Evolutionary conservation across 1,140 invertebrate species (phyloP).

Genomic region (Macrostomum lignano): DNA sequence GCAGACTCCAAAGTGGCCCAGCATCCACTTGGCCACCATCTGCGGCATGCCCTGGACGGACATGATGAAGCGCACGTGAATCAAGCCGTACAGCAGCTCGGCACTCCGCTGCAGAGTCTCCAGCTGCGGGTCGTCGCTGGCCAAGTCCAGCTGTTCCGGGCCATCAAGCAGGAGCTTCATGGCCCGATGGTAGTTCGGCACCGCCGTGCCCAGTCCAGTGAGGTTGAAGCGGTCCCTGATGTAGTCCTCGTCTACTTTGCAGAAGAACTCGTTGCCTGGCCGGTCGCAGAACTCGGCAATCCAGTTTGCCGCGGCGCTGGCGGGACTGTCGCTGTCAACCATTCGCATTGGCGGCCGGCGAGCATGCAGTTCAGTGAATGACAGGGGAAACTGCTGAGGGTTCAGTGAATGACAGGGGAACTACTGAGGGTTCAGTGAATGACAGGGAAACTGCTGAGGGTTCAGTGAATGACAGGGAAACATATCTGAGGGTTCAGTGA

Average conservation of each 20-base stretch:
- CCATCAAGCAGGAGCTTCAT: neutral
- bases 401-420: too few relatives aligned
- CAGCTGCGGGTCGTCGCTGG: too few relatives aligned
- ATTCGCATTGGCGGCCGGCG: too few relatives aligned
- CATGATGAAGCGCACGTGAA: constrained; percentile 7
- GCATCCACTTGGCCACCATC: constrained; percentile 3
- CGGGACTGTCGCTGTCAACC: too few relatives aligned
- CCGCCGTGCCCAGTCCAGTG: neutral
- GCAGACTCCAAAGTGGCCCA: constrained; percentile 3
- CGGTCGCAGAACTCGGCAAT: neutral
- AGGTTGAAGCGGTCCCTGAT: constrained; percentile 4
- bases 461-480: too few relatives aligned
- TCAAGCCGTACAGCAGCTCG: constrained; percentile 1
- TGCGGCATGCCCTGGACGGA: neutral
- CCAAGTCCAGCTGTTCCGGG: too few relatives aligned
- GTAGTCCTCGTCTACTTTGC: constrained; percentile 3
- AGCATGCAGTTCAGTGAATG: too few relatives aligned
- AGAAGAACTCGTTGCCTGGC: constrained; percentile 3
- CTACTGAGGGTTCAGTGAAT: too few relatives aligned
- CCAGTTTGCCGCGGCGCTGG: constrained; percentile 1
- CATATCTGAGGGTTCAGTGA: too few relatives aligned
- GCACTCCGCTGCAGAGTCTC: neutral
- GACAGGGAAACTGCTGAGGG: too few relatives aligned
- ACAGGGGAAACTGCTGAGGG: too few relatives aligned
- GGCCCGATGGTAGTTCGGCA: constrained; percentile 1